Conservation (phyloP, 1,140 invertebrate species). For the Pseudomyrmex gracilis region DNA sequence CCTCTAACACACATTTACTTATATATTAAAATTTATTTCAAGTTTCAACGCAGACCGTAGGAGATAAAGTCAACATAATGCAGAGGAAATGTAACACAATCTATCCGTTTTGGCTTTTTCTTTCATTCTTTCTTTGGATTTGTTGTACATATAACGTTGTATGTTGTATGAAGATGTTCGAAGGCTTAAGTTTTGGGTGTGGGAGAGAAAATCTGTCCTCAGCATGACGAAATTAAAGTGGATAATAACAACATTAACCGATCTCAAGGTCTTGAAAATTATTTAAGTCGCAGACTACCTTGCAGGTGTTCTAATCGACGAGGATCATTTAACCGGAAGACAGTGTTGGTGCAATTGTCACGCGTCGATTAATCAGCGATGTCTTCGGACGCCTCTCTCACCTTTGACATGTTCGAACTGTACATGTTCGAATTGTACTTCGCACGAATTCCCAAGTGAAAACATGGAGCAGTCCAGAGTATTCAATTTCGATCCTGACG, state of each 20-base stretch:
- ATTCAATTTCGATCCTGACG: conserved; percentile 71
- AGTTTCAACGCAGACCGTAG: neutral
- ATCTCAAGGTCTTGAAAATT: neutral
- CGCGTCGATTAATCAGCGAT: conserved; percentile 48
- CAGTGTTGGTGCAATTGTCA: conserved; percentile 56
- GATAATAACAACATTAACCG: conserved; percentile 20
- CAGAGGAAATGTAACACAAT: neutral
- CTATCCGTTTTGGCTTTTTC: neutral
- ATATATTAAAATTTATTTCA: neutral
- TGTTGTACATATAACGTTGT: neutral
- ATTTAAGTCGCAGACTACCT: conserved; percentile 63
- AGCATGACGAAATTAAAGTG: conserved; percentile 9
- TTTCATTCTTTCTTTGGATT: neutral
- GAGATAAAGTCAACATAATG: neutral
- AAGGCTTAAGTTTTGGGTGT: neutral
- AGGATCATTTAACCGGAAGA: conserved; percentile 65
- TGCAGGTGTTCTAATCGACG: conserved; percentile 77
- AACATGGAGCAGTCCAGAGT: conserved; percentile 64
- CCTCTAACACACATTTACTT: neutral
- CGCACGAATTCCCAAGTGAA: conserved; percentile 24
- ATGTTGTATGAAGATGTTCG: neutral
- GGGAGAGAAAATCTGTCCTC: neutral
- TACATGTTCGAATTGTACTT: conserved; percentile 43
- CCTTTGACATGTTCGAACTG: conserved; percentile 3
- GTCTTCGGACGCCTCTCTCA: neutral